These are phyloP conservation scores for Clarias magur DNA, from an alignment of 2,113 vertebrate genomes.

Conservation along the genomic window DNA sequence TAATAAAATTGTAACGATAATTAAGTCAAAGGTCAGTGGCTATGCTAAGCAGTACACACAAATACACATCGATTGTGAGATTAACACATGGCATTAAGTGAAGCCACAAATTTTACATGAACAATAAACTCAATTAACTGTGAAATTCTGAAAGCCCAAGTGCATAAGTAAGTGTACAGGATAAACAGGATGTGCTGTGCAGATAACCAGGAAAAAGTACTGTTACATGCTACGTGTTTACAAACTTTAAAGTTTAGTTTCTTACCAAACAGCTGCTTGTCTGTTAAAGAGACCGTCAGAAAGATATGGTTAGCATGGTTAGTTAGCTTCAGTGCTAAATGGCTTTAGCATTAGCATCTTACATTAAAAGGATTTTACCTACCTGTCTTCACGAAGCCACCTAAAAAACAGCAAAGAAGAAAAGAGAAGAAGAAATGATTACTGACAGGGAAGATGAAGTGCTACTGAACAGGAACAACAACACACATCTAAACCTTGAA, in stretches of 20 bases:
- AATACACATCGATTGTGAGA: too few species aligned
- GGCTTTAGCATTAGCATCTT: background rate
- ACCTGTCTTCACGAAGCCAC: slow-evolving; percentile 65
- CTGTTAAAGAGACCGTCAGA: slow-evolving; percentile 45
- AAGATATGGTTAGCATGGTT: slow-evolving; percentile 25
- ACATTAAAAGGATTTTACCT: slow-evolving; percentile 51
- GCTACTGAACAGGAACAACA: background rate
- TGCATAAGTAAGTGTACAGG: background rate
- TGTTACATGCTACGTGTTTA: background rate
- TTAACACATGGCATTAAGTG: too few species aligned
- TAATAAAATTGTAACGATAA: too few species aligned
- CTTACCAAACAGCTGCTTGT: slow-evolving; percentile 59
- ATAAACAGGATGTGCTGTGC: background rate
- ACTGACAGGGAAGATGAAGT: background rate
- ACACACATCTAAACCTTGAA: background rate
- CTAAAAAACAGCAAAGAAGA: slow-evolving; percentile 46
- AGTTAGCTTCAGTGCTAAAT: slow-evolving; percentile 22
- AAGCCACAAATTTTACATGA: background rate
- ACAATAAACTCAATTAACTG: background rate
- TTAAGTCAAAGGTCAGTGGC: too few species aligned
- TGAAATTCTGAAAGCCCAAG: background rate
- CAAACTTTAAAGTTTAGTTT: slow-evolving; percentile 20
- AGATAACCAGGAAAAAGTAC: background rate
- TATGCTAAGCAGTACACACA: too few species aligned
- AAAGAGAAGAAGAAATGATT: background rate